Evolutionary conservation across 2,888 invertebrate genomes (phyloP).

Genomic region (Anagyrus pseudococci): DNA sequence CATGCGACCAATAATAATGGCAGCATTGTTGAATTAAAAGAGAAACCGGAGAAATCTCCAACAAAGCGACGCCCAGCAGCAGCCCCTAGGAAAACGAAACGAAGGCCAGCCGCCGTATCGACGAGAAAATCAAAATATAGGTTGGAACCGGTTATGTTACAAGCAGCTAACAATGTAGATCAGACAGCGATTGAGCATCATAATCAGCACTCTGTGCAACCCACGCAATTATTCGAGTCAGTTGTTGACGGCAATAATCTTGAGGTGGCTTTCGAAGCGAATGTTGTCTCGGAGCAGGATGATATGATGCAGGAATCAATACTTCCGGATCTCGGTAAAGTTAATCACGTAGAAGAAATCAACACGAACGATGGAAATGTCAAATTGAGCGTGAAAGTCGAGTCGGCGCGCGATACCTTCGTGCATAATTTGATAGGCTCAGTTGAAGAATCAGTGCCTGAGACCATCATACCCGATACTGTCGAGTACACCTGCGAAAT

Average conservation of each 20-base stretch:
- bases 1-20: slow-evolving; percentile 52
- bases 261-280: slow-evolving; percentile 55
- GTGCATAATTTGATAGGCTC: slow-evolving; percentile 55
- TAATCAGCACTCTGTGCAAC: slow-evolving; percentile 23
- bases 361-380: slow-evolving; percentile 45
- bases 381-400: slow-evolving; percentile 55
- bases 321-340: slow-evolving; percentile 49
- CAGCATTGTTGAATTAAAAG: slow-evolving; percentile 41
- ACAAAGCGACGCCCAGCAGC: slow-evolving; percentile 25
- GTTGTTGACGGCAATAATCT: slow-evolving; percentile 51
- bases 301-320: slow-evolving; percentile 49
- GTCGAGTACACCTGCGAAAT: slow-evolving; percentile 80
- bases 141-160: background rate
- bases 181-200: background rate
- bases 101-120: slow-evolving; percentile 15
- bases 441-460: slow-evolving; percentile 63
- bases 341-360: slow-evolving; percentile 44
- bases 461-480: slow-evolving; percentile 64
- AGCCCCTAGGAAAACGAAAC: slow-evolving; percentile 31
- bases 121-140: slow-evolving; percentile 25
- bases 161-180: background rate
- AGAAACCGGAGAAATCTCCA: slow-evolving; percentile 41
- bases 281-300: slow-evolving; percentile 44
- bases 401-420: slow-evolving; percentile 49
- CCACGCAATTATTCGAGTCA: slow-evolving; percentile 42